Percentiles rank a stretch among this genome's conserved stretches.
phyloP scores from a whole-genome alignment of 2,113 vertebrate genomes.

The Acanthochromis polyacanthus region DNA sequence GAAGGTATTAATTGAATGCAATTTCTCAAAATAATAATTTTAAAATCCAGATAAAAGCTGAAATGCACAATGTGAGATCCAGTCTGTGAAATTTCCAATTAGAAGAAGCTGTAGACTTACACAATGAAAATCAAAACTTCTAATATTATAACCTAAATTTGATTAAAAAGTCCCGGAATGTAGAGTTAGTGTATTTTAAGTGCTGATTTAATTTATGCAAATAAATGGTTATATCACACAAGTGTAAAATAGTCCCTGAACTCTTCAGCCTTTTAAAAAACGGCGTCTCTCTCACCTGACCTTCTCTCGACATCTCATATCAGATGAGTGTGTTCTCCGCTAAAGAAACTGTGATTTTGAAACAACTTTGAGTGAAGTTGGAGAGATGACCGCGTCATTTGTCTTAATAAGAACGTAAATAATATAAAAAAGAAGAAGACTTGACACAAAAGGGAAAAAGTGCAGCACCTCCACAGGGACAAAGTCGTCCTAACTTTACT shows the following conservation, averaged over 20 bases:
- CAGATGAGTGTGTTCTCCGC: conserved; percentile 2
- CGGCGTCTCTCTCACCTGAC: conserved; percentile 40
- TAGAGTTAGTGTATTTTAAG: background rate
- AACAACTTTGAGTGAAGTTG: conserved; percentile 22
- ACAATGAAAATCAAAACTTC: background rate
- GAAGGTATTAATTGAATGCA: background rate
- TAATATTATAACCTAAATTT: background rate
- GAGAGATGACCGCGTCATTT: conserved; percentile 2
- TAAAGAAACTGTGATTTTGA: background rate
- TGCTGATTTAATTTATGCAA: conserved; percentile 34
- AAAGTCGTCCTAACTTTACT: conserved; percentile 29
- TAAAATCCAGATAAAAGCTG: conserved; percentile 2
- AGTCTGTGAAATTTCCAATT: background rate
- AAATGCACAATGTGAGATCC: background rate
- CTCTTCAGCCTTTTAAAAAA: background rate
- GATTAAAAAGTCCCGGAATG: background rate
- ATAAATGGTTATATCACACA: conserved; percentile 26
- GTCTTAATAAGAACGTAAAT: background rate
- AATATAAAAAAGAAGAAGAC: background rate
- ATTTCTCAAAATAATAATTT: conserved; percentile 16
- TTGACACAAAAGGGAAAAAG: conserved; percentile 3
- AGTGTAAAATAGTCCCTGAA: conserved; percentile 8
- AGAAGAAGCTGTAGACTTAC: background rate
- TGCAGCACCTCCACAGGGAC: background rate
- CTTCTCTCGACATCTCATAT: conserved; percentile 3